Conservation (phyloP, 92 coral and sea anemone genomes). For the Chrysogorgia sp. region DNA sequence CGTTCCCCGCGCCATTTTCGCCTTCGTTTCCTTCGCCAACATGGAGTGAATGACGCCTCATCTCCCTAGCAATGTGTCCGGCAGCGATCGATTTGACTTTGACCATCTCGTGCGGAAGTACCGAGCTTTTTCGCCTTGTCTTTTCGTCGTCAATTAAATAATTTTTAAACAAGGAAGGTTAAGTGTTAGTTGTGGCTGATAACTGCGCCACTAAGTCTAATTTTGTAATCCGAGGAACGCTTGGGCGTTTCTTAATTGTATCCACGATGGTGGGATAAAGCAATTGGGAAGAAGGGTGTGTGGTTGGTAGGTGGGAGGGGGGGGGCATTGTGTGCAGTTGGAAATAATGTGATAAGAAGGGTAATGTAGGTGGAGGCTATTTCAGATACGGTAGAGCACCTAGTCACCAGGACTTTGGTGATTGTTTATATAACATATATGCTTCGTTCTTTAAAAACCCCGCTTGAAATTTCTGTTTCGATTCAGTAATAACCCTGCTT, state of each 20-base stretch:
- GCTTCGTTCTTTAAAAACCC: too few relatives aligned
- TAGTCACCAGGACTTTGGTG: too few relatives aligned
- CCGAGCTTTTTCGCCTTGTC: conserved; percentile 75
- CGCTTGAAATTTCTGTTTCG: too few relatives aligned
- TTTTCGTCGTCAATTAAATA: conserved; percentile 67
- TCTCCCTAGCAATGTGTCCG: conserved; percentile 78
- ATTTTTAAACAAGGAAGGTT: conserved; percentile 37
- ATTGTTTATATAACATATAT: too few relatives aligned
- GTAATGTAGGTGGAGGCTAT: conserved; percentile 78
- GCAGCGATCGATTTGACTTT: conserved; percentile 94
- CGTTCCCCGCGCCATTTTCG: conserved; percentile 13
- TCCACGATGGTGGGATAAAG: conserved; percentile 4
- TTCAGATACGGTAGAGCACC: too few relatives aligned
- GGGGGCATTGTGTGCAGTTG: neutral
- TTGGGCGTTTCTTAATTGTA: conserved; percentile 9
- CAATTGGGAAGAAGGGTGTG: neutral
- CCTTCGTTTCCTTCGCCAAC: neutral
- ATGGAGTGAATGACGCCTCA: conserved; percentile 66
- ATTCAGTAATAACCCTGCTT: too few relatives aligned
- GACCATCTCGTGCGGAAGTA: conserved; percentile 62
- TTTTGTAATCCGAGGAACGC: conserved; percentile 9
- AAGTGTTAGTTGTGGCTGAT: conserved; percentile 27
- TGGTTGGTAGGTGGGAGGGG: neutral
- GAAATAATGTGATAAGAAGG: conserved; percentile 11
- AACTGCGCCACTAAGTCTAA: conserved; percentile 9